These are phyloP conservation scores for Augochlorella aurata DNA, from an alignment of 2,888 invertebrate genomes.

Conservation along the genomic window DNA sequence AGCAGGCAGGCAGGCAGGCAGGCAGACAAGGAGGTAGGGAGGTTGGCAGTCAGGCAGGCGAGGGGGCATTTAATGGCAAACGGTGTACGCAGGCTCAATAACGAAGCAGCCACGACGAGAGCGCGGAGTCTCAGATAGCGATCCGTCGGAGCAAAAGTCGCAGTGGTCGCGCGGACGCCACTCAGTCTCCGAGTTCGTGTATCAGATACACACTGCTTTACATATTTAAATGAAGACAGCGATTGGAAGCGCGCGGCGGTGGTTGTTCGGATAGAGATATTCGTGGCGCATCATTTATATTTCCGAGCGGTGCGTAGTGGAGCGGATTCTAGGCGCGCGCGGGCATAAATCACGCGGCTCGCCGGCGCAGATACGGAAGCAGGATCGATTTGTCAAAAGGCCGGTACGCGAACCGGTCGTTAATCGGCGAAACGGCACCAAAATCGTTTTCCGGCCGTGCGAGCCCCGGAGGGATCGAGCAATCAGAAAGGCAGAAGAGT, in stretches of 20 bases:
- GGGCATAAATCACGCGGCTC: constrained; percentile 40
- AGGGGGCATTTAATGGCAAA: neutral
- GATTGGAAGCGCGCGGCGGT: neutral
- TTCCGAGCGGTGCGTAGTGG: neutral
- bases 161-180: neutral
- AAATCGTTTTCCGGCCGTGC: constrained; percentile 37
- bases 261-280: constrained; percentile 34
- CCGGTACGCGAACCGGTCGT: constrained; percentile 41
- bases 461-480: constrained; percentile 49
- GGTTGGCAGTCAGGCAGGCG: neutral
- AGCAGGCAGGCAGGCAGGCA: too few species aligned
- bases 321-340: constrained; percentile 28
- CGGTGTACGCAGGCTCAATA: neutral
- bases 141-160: neutral
- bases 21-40: too few species aligned
- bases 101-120: neutral
- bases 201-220: constrained; percentile 2
- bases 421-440: constrained; percentile 40
- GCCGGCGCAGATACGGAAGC: constrained; percentile 45
- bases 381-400: constrained; percentile 54
- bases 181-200: constrained; percentile 11
- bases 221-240: constrained; percentile 13
- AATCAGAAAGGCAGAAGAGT: constrained; percentile 26
- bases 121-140: neutral
- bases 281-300: constrained; percentile 38